Evolutionary conservation across 2,113 vertebrate genomes (phyloP).

Genomic region (Agelaius tricolor): DNA sequence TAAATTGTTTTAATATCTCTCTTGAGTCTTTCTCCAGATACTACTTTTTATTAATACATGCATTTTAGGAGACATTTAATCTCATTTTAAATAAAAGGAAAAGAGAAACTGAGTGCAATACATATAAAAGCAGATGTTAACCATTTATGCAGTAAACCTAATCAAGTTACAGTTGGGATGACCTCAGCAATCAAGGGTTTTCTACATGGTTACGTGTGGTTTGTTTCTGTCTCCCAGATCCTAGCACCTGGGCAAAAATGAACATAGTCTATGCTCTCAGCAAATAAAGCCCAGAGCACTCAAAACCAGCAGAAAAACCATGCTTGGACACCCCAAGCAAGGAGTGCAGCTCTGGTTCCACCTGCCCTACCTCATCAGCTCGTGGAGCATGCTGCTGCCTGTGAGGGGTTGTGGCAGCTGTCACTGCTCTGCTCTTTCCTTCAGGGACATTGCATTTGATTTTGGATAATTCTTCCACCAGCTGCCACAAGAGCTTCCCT

Average conservation of each 20-base stretch:
- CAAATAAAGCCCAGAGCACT: not conserved
- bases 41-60: not conserved
- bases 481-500: conserved; percentile 48
- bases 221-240: not conserved
- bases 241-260: not conserved
- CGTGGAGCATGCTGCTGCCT: not conserved
- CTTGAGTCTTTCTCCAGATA: not conserved
- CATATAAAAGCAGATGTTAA: not conserved
- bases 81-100: not conserved
- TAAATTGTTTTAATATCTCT: not conserved
- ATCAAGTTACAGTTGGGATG: not conserved
- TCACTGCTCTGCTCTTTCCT: conserved; percentile 33
- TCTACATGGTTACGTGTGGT: not conserved
- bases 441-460: not conserved
- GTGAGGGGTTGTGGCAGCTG: conserved; percentile 49
- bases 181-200: not conserved
- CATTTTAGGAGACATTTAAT: not conserved
- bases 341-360: not conserved
- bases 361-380: not conserved
- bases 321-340: accelerated
- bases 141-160: not conserved
- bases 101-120: not conserved
- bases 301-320: not conserved
- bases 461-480: conserved; percentile 18
- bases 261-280: not conserved